Percentiles rank a stretch among this genome's conserved stretches.
phyloP scores from a whole-genome alignment of 2,113 vertebrate genomes.

The Puma concolor region DNA sequence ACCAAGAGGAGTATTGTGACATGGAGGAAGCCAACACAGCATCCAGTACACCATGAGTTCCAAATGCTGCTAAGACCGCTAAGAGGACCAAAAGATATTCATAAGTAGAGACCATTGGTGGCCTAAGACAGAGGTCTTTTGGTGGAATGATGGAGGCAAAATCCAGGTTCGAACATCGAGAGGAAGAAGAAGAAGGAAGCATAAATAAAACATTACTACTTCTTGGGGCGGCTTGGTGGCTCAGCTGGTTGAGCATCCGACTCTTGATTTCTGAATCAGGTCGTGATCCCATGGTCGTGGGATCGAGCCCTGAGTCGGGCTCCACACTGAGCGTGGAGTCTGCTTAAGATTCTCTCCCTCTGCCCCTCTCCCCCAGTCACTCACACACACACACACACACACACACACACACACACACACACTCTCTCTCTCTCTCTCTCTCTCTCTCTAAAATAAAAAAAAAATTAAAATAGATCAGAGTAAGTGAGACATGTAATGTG shows the following conservation, averaged over 20 bases:
- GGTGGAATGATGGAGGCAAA: not conserved
- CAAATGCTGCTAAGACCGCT: not conserved
- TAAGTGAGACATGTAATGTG: not conserved
- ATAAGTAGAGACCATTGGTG: not conserved
- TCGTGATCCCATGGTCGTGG: too few relatives aligned
- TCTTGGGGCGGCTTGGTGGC: not conserved
- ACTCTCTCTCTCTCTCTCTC: too few relatives aligned
- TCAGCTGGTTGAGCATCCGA: too few relatives aligned
- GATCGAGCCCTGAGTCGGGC: too few relatives aligned
- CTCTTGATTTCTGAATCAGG: too few relatives aligned
- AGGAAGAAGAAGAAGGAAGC: not conserved
- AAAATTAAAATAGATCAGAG: too few relatives aligned
- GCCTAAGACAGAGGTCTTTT: not conserved
- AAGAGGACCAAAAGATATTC: not conserved
- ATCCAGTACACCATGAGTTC: not conserved
- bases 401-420: too few relatives aligned
- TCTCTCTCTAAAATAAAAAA: too few relatives aligned
- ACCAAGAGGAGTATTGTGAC: not conserved
- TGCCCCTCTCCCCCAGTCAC: too few relatives aligned
- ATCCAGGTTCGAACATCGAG: not conserved
- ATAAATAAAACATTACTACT: not conserved
- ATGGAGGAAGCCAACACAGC: not conserved
- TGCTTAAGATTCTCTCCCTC: too few relatives aligned
- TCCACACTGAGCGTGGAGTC: too few relatives aligned
- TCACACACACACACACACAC: too few relatives aligned